Evolutionary conservation across 2,113 vertebrate species (phyloP), one percentile per base, ranked within the genome.

Genomic region (Colinus virginianus): DNA sequence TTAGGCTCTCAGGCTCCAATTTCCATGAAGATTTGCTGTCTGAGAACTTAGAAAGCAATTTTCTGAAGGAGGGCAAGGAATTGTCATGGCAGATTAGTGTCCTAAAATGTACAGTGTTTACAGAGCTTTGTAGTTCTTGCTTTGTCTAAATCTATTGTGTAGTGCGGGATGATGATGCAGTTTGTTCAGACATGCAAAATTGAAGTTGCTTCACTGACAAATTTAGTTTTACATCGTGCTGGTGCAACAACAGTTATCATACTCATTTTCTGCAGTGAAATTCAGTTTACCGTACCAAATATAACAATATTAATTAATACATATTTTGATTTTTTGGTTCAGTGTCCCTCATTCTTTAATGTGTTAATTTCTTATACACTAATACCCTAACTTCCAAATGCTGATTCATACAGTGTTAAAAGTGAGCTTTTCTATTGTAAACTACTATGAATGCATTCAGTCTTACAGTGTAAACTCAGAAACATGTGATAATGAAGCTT

Each of bases 301-400:
- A 40, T 51, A 72, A 48, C 21, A 36, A 4, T 30, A 10, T 89
- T 46, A 68, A 67, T 76, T 32, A 58, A 43, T 13, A 86, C 56
- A 69, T 45, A 74, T 9, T 59, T 84, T 82, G 13, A 26, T 93
- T 96, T 88, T 58, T 94, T 85, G 51, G 75, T 38, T 96, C 71
- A 84, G 3, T 76, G 74, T 66, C 21, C 22, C 49, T 78, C n/a
- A 30, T 95, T 77, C 23, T 88, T 96, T 83, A 56, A 51, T 48
- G 88, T 40, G 14, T 58, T 88, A 53, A 96, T 66, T 88, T 85
- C 86, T 93, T 90, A 30, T 30, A 66, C 71, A 78, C 87, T 94
- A 88, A 94, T 81, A 87, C 16, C 66, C 78, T 84, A 87, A 88
- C 70, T 90, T 90, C n/a, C 70, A 67, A 85, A 22, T 78, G n/a